Percentiles rank a stretch among this genome's conserved stretches.
These are phyloP conservation scores for Melipona quadrifasciata DNA, from an alignment of 1,140 invertebrate species.

Conservation along the genomic window DNA sequence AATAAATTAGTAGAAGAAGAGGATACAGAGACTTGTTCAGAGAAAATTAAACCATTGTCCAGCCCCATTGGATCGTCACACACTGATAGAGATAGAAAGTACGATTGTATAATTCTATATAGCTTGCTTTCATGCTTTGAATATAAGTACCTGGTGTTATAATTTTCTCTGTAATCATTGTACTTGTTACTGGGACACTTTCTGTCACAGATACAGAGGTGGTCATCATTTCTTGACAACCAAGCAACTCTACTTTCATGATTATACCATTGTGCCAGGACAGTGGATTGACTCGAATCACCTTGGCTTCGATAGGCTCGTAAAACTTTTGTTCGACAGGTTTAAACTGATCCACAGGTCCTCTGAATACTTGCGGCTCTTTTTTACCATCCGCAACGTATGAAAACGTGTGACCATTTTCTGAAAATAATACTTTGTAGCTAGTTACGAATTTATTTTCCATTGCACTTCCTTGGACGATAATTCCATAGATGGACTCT, in stretches of 20 bases:
- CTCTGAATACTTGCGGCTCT: slow-evolving; percentile 85
- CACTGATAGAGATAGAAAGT: slow-evolving; percentile 48
- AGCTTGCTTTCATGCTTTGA: neutral
- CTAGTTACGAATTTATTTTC: slow-evolving; percentile 89
- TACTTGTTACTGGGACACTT: neutral
- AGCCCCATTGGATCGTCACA: slow-evolving; percentile 87
- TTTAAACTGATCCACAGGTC: slow-evolving; percentile 85
- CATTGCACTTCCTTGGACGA: slow-evolving; percentile 85
- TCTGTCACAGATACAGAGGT: slow-evolving; percentile 39
- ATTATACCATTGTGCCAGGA: slow-evolving; percentile 90
- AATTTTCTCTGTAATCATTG: slow-evolving; percentile 26
- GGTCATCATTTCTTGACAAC: slow-evolving; percentile 83
- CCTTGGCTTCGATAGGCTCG: slow-evolving; percentile 87
- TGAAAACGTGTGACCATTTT: slow-evolving; percentile 84
- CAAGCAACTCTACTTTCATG: slow-evolving; percentile 88
- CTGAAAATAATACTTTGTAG: slow-evolving; percentile 87
- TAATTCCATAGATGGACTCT: slow-evolving; percentile 88
- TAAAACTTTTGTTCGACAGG: slow-evolving; percentile 86
- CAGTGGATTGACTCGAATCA: slow-evolving; percentile 87
- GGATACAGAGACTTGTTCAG: slow-evolving; percentile 84
- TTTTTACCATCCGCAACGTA: slow-evolving; percentile 79
- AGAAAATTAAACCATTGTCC: slow-evolving; percentile 81
- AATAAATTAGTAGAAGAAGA: slow-evolving; percentile 75
- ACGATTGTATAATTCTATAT: neutral
- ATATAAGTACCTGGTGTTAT: slow-evolving; percentile 44